phyloP scores from a whole-genome alignment of 2,888 invertebrate genomes.

The Mellilla xanthometata region DNA sequence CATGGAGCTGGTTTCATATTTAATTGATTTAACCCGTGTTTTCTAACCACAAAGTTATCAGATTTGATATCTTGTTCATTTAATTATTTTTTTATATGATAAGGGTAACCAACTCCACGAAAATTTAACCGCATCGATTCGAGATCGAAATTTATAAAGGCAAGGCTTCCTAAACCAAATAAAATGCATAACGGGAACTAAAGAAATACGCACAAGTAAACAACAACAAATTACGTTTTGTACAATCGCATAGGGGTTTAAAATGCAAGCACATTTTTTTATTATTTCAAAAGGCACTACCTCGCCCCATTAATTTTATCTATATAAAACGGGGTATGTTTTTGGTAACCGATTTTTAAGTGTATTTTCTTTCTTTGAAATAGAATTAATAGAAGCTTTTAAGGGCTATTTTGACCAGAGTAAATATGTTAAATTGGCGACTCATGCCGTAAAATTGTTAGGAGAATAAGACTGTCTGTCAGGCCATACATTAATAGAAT shows the following conservation, averaged over 20 bases:
- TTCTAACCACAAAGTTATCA: too few relatives aligned
- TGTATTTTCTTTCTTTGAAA: background rate
- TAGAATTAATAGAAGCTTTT: too few relatives aligned
- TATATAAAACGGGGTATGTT: too few relatives aligned
- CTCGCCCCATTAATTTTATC: slow-evolving; percentile 7
- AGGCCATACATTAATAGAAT: too few relatives aligned
- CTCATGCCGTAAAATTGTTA: too few relatives aligned
- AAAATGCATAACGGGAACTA: slow-evolving; percentile 50
- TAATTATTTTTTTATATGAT: background rate
- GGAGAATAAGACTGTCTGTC: too few relatives aligned
- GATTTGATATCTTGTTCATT: background rate
- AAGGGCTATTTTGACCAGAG: too few relatives aligned
- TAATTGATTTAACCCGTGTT: too few relatives aligned
- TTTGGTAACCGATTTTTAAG: slow-evolving; percentile 4
- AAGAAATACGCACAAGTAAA: slow-evolving; percentile 42
- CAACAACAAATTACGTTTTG: slow-evolving; percentile 38
- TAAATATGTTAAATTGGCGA: too few relatives aligned
- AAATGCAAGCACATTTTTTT: slow-evolving; percentile 53
- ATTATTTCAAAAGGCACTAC: slow-evolving; percentile 54
- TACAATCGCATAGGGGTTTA: slow-evolving; percentile 45
- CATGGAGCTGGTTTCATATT: slow-evolving; percentile 45
- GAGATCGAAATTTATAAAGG: slow-evolving; percentile 16
- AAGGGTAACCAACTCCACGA: slow-evolving; percentile 19
- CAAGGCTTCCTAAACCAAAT: slow-evolving; percentile 21
- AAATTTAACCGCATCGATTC: slow-evolving; percentile 10